A percentile compares a stretch with the other conserved stretches of the same genome.
Evolutionary conservation across 1,140 invertebrate genomes (phyloP).

Genomic region (Goniozus legneri): DNA sequence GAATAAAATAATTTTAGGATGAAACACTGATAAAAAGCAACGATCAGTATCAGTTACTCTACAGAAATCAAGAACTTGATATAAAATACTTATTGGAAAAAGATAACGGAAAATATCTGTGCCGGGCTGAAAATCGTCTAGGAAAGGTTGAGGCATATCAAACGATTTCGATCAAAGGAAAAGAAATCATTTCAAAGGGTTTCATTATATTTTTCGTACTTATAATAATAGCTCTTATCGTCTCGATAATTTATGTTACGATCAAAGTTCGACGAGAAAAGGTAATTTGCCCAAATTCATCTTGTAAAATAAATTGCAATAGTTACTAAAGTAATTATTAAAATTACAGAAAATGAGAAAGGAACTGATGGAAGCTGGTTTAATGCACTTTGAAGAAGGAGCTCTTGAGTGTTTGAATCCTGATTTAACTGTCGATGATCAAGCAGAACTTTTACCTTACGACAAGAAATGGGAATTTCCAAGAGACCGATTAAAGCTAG

Average conservation of each 20-base stretch:
- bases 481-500: slow-evolving; percentile 76
- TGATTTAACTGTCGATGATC: slow-evolving; percentile 82
- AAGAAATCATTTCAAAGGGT: slow-evolving; percentile 10
- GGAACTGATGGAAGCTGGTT: slow-evolving; percentile 63
- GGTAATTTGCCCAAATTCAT: slow-evolving; percentile 32
- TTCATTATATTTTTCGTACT: slow-evolving; percentile 16
- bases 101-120: slow-evolving; percentile 47
- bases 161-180: slow-evolving; percentile 50
- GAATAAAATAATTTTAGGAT: slow-evolving; percentile 26
- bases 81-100: slow-evolving; percentile 42
- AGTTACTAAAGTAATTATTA: not conserved
- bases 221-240: slow-evolving; percentile 47
- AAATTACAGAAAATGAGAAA: slow-evolving; percentile 55
- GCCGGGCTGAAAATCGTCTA: slow-evolving; percentile 41
- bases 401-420: slow-evolving; percentile 80
- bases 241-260: slow-evolving; percentile 54
- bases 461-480: slow-evolving; percentile 89
- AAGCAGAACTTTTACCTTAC: slow-evolving; percentile 88
- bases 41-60: slow-evolving; percentile 32
- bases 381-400: slow-evolving; percentile 77
- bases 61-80: slow-evolving; percentile 37
- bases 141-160: slow-evolving; percentile 31
- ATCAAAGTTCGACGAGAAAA: slow-evolving; percentile 61
- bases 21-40: slow-evolving; percentile 18
- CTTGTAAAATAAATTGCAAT: not conserved